A percentile compares a stretch with the other conserved stretches of the same genome.
phyloP scores from a whole-genome alignment of 2,888 invertebrate genomes.

The Calephelis perditalis region DNA sequence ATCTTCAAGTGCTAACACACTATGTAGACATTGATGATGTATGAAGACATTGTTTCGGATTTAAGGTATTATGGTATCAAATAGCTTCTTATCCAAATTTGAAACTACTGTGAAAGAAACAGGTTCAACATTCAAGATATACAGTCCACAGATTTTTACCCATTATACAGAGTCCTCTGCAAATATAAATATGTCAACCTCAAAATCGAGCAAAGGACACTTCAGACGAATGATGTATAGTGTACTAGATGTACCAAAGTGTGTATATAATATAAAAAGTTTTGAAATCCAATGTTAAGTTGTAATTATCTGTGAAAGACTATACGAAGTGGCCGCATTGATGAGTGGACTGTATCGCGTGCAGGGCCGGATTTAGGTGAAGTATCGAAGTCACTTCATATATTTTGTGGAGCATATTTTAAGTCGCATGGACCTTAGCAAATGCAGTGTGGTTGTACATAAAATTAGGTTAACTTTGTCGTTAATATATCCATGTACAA shows the following conservation, averaged over 20 bases:
- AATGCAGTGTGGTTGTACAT: background rate
- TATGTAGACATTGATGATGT: too few relatives aligned
- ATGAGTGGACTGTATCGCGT: background rate
- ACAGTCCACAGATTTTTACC: background rate
- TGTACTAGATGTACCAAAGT: slow-evolving; percentile 3
- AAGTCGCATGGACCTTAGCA: background rate
- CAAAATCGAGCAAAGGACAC: background rate
- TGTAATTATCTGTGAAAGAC: background rate
- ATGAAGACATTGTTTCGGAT: too few relatives aligned
- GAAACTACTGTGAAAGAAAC: background rate
- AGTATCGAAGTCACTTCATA: background rate
- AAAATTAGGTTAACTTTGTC: background rate
- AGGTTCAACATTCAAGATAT: background rate
- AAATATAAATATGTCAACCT: background rate
- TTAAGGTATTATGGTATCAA: background rate
- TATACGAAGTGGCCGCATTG: slow-evolving; percentile 5
- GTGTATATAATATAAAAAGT: slow-evolving; percentile 1
- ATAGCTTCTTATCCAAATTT: background rate
- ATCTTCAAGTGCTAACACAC: too few relatives aligned
- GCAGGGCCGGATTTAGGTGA: slow-evolving; percentile 3
- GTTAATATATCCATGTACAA: background rate
- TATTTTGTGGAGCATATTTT: background rate
- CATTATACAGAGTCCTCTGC: background rate
- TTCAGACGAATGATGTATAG: background rate
- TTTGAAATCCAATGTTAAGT: slow-evolving; percentile 1